Evolutionary conservation across 1,140 invertebrate genomes (phyloP).

Genomic region (Eupristina koningsbergeri): DNA sequence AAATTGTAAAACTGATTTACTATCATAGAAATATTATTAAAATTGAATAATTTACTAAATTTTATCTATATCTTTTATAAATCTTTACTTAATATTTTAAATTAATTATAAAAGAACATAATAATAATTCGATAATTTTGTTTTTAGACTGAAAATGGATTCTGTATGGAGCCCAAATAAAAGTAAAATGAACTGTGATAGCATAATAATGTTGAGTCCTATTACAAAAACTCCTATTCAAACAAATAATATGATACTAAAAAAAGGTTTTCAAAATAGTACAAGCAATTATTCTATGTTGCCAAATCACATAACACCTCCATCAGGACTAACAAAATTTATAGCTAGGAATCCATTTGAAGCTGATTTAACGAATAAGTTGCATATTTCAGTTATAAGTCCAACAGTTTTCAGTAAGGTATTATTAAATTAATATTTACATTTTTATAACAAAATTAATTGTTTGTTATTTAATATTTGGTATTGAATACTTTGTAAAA

Average conservation of each 20-base stretch:
- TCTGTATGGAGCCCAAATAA: constrained; percentile 57
- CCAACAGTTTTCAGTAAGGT: constrained; percentile 69
- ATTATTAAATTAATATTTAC: not conserved
- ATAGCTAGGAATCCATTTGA: constrained; percentile 71
- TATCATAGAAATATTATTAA: no score
- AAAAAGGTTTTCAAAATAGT: constrained; percentile 40
- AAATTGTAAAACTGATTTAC: no score
- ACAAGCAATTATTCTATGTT: constrained; percentile 55
- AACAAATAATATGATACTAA: constrained; percentile 43
- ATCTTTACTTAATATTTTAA: not conserved
- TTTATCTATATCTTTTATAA: no score
- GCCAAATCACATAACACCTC: constrained; percentile 64
- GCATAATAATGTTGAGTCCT: constrained; percentile 50
- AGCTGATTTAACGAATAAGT: constrained; percentile 65
- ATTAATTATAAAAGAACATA: not conserved
- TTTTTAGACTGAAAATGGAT: constrained; percentile 53
- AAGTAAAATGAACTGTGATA: constrained; percentile 44
- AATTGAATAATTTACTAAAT: no score
- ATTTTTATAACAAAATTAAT: no score
- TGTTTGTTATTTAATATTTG: no score
- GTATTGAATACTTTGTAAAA: no score
- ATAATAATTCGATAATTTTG: not conserved
- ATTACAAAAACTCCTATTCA: constrained; percentile 58
- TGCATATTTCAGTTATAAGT: constrained; percentile 70
- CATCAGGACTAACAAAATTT: constrained; percentile 68